These are phyloP conservation scores for Chaunax sp. DNA, from an alignment of 2,797 vertebrate species.

Conservation along the genomic window DNA sequence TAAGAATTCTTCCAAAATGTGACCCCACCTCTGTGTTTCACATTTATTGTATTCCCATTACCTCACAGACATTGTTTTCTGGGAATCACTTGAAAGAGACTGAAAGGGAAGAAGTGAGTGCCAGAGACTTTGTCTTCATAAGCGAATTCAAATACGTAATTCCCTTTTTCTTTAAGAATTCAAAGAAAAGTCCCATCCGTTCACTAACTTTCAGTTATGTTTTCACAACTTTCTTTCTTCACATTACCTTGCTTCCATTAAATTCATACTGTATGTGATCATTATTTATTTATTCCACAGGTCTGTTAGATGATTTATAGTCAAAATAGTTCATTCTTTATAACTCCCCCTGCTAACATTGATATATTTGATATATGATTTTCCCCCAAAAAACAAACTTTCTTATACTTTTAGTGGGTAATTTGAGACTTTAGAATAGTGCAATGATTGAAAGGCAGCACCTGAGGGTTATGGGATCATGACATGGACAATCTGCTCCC, in stretches of 20 bases:
- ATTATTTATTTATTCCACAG: not conserved
- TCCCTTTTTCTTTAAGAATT: not conserved
- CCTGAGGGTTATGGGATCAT: constrained; percentile 22
- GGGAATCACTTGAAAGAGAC: not conserved
- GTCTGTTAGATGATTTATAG: not conserved
- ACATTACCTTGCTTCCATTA: not conserved
- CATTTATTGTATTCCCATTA: not conserved
- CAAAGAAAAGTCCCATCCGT: not conserved
- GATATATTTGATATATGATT: constrained; percentile 25
- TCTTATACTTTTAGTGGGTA: constrained; percentile 52
- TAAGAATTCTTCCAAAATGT: not conserved
- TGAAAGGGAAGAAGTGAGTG: not conserved
- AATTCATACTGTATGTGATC: not conserved
- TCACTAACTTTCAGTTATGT: not conserved
- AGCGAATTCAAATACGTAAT: not conserved
- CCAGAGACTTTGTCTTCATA: not conserved
- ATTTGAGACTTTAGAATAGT: constrained; percentile 45
- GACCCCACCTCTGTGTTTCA: not conserved
- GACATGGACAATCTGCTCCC: constrained; percentile 3
- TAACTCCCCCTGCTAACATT: constrained; percentile 26
- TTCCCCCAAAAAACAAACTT: constrained; percentile 14
- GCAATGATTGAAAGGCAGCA: not conserved
- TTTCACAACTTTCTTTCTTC: constrained; percentile 12
- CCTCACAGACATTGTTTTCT: not conserved
- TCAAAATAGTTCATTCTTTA: constrained; percentile 6